These are phyloP conservation scores for Coryphaenoides rupestris DNA, from an alignment of 2,113 vertebrate species.

Conservation along the genomic window DNA sequence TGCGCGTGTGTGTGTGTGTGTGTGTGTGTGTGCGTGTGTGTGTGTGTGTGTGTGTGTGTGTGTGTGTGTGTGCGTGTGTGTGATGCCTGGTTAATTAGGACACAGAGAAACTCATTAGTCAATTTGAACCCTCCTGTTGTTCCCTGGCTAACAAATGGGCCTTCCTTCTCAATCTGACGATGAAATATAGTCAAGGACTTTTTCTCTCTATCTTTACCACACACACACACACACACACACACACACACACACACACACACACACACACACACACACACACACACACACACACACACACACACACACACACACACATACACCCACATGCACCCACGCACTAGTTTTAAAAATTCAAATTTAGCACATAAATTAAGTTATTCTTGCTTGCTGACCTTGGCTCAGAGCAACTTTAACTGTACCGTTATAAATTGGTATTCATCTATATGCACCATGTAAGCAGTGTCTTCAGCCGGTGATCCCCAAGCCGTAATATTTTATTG, in stretches of 20 bases:
- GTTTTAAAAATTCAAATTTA: constrained; percentile 65
- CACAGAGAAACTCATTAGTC: constrained; percentile 80
- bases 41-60: constrained; percentile 10
- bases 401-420: constrained; percentile 60
- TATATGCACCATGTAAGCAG: constrained; percentile 48
- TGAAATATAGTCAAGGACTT: constrained; percentile 62
- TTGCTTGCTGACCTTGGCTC: constrained; percentile 60
- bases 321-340: background rate
- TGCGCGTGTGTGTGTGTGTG: constrained; percentile 51
- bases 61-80: constrained; percentile 34
- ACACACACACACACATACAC: constrained; percentile 17
- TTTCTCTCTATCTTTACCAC: background rate
- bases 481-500: constrained; percentile 50
- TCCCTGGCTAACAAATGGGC: constrained; percentile 73
- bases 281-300: constrained; percentile 40
- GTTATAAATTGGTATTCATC: constrained; percentile 63
- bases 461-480: constrained; percentile 44
- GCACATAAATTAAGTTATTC: constrained; percentile 65
- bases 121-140: constrained; percentile 75
- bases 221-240: background rate
- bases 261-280: background rate
- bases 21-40: constrained; percentile 24
- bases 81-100: constrained; percentile 79
- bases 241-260: background rate
- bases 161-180: constrained; percentile 62